Conservation (phyloP, 2,113 vertebrate species). For the Labeo rohita region DNA sequence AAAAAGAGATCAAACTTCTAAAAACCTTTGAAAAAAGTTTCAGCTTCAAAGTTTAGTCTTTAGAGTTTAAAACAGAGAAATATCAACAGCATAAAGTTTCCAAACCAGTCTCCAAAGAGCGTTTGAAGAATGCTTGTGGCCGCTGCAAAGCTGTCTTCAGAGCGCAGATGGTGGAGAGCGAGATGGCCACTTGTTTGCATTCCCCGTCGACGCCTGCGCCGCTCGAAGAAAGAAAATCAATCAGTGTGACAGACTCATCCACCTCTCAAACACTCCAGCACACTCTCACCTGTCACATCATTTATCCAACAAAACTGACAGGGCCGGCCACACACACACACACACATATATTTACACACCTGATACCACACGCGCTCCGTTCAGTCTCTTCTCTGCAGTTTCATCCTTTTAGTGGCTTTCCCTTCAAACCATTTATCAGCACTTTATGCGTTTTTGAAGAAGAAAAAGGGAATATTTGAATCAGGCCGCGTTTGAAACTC, state of each 20-base stretch:
- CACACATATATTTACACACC: conserved; percentile 9
- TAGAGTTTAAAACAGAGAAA: conserved; percentile 9
- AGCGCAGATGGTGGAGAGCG: conserved; percentile 29
- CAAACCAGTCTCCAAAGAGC: background rate
- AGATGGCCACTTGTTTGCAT: conserved; percentile 47
- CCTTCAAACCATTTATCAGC: conserved; percentile 39
- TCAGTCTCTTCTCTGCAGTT: conserved; percentile 8
- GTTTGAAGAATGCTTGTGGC: conserved; percentile 15
- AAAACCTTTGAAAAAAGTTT: background rate
- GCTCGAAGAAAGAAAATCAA: conserved; percentile 61
- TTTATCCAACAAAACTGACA: conserved; percentile 47
- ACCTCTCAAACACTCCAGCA: conserved; percentile 51
- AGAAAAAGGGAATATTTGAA: conserved; percentile 31
- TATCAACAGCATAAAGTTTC: background rate
- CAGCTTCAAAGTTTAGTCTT: background rate
- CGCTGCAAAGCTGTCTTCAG: conserved; percentile 21
- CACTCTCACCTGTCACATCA: conserved; percentile 55
- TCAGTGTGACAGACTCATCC: conserved; percentile 54
- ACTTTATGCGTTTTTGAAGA: conserved; percentile 32
- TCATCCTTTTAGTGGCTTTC: conserved; percentile 9
- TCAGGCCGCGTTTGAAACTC: background rate
- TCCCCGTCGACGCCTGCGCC: conserved; percentile 38
- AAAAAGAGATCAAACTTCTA: background rate
- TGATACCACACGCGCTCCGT: background rate
- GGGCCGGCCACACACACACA: conserved; percentile 1